Conservation (phyloP, 2,113 vertebrate species). For the Protobothrops mucrosquamatus region DNA sequence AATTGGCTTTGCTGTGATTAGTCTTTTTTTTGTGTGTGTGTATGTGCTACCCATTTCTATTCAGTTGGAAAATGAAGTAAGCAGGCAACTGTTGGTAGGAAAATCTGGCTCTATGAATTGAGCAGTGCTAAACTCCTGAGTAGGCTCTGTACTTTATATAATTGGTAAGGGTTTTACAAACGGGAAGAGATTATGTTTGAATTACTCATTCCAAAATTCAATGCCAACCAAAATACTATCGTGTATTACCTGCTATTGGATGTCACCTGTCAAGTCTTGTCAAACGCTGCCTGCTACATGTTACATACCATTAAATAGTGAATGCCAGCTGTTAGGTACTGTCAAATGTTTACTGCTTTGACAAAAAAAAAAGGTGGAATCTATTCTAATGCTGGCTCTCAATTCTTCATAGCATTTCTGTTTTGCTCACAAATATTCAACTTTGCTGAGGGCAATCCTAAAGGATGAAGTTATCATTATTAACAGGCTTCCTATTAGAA, state of each 20-base stretch:
- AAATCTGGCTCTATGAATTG: background rate
- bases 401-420: background rate
- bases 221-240: background rate
- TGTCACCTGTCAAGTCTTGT: background rate
- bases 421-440: background rate
- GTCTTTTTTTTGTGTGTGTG: background rate
- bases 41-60: background rate
- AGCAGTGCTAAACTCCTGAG: background rate
- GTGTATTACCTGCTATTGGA: background rate
- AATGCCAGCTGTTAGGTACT: background rate
- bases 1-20: background rate
- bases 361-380: background rate
- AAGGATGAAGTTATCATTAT: background rate
- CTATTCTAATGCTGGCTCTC: background rate
- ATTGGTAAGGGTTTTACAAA: background rate
- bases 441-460: background rate
- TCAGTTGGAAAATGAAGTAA: background rate
- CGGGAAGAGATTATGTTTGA: background rate
- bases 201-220: background rate
- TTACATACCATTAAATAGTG: conserved; percentile 1
- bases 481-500: background rate
- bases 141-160: background rate
- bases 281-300: background rate
- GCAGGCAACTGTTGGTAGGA: background rate
- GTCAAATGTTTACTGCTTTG: background rate